phyloP scores from a whole-genome alignment of 2,888 invertebrate genomes.

The Hecatera dysodea region DNA sequence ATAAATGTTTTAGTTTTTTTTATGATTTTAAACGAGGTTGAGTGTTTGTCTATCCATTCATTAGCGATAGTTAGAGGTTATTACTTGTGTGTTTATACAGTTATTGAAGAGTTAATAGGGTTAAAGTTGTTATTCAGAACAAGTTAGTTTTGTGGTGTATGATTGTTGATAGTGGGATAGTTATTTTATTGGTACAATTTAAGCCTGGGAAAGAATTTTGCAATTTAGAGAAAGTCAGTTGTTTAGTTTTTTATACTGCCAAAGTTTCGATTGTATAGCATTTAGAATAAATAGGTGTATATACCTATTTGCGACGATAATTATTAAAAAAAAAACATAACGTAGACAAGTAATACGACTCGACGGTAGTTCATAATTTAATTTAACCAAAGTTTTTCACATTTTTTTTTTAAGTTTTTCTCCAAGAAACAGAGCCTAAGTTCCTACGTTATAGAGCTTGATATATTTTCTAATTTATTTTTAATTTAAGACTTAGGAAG shows the following conservation, averaged over 20 bases:
- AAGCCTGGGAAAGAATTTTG: slow-evolving; percentile 23
- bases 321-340: too few relatives aligned
- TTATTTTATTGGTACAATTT: slow-evolving; percentile 38
- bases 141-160: slow-evolving; percentile 33
- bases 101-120: slow-evolving; percentile 41
- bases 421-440: too few relatives aligned
- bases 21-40: slow-evolving; percentile 19
- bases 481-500: too few relatives aligned
- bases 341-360: too few relatives aligned
- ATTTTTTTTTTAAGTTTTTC: too few relatives aligned
- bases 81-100: slow-evolving; percentile 45
- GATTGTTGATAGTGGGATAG: slow-evolving; percentile 15
- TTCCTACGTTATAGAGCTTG: too few relatives aligned
- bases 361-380: too few relatives aligned
- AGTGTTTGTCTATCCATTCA: slow-evolving; percentile 44
- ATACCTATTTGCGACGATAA: too few relatives aligned
- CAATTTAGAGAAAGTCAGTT: slow-evolving; percentile 11
- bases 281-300: too few relatives aligned
- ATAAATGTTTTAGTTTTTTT: slow-evolving; percentile 26
- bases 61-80: slow-evolving; percentile 46
- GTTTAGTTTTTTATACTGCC: neutral
- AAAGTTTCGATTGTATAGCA: neutral
- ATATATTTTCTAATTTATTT: too few relatives aligned
- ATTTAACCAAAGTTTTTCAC: too few relatives aligned
- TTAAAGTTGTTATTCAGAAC: slow-evolving; percentile 26